A percentile compares a stretch with the other conserved stretches of the same genome.
Evolutionary conservation across 1,140 invertebrate species (phyloP).

Genomic region (Aradophagus sp.): DNA sequence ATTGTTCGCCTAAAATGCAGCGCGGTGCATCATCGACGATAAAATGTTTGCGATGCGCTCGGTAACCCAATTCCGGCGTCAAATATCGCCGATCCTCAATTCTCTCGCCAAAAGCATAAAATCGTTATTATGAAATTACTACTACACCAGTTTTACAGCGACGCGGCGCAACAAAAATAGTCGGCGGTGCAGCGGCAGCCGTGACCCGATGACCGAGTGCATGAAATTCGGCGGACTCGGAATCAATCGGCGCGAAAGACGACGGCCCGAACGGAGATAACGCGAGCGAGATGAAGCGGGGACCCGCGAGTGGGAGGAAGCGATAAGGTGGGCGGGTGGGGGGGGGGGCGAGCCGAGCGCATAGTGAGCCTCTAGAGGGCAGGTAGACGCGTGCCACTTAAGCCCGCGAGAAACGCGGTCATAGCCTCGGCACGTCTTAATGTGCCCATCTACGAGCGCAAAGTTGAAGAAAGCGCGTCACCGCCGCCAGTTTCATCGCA

Average conservation of each 20-base stretch:
- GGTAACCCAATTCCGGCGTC: too few species aligned
- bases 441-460: constrained; percentile 48
- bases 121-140: too few species aligned
- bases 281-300: constrained; percentile 27
- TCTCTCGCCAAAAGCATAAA: too few species aligned
- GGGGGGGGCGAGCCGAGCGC: constrained; percentile 8
- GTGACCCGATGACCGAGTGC: constrained; percentile 38
- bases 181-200: constrained; percentile 10
- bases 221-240: constrained; percentile 30
- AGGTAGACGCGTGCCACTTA: constrained; percentile 74
- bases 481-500: constrained; percentile 26
- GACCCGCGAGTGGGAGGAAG: constrained; percentile 9
- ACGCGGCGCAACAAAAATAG: too few species aligned
- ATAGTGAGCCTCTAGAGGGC: constrained; percentile 58
- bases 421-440: constrained; percentile 73
- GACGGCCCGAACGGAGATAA: constrained; percentile 14
- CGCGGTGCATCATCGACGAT: too few species aligned
- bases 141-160: too few species aligned
- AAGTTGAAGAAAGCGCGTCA: constrained; percentile 55
- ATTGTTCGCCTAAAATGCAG: too few species aligned
- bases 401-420: constrained; percentile 73
- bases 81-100: too few species aligned
- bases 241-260: constrained; percentile 27
- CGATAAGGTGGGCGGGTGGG: constrained; percentile 5
- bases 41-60: too few species aligned